These are phyloP conservation scores for Anthonomus grandis DNA, from an alignment of 1,140 invertebrate genomes.

Conservation along the genomic window DNA sequence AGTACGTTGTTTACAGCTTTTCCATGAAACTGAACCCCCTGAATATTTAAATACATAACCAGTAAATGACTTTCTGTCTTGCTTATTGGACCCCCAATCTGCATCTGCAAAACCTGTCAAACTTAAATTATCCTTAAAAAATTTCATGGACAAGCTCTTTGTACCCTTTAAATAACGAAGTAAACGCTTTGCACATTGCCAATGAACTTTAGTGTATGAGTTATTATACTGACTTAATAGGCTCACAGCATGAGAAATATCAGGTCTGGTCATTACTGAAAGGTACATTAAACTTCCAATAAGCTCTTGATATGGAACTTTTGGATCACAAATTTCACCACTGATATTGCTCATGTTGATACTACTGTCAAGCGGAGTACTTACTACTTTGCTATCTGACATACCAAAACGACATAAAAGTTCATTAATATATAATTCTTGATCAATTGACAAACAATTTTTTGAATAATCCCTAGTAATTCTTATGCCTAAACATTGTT, in stretches of 20 bases:
- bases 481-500: slow-evolving; percentile 37
- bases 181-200: slow-evolving; percentile 45
- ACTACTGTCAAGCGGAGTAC: slow-evolving; percentile 30
- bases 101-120: slow-evolving; percentile 38
- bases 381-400: slow-evolving; percentile 25
- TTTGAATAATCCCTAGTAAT: slow-evolving; percentile 14
- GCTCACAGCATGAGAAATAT: slow-evolving; percentile 50
- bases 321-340: neutral
- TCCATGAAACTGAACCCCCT: slow-evolving; percentile 37
- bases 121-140: slow-evolving; percentile 14
- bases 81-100: slow-evolving; percentile 24
- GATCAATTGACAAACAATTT: slow-evolving; percentile 26
- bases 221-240: slow-evolving; percentile 46
- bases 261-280: slow-evolving; percentile 48
- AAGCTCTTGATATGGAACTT: slow-evolving; percentile 42
- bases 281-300: slow-evolving; percentile 50
- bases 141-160: slow-evolving; percentile 11
- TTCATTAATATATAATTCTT: slow-evolving; percentile 32
- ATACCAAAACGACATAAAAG: slow-evolving; percentile 24
- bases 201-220: slow-evolving; percentile 40
- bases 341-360: slow-evolving; percentile 17
- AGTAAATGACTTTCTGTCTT: slow-evolving; percentile 38
- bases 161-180: slow-evolving; percentile 50
- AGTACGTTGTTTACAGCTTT: slow-evolving; percentile 37
- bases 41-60: slow-evolving; percentile 38